phyloP scores from a whole-genome alignment of 2,113 vertebrate species.

The Cynocephalus volans region DNA sequence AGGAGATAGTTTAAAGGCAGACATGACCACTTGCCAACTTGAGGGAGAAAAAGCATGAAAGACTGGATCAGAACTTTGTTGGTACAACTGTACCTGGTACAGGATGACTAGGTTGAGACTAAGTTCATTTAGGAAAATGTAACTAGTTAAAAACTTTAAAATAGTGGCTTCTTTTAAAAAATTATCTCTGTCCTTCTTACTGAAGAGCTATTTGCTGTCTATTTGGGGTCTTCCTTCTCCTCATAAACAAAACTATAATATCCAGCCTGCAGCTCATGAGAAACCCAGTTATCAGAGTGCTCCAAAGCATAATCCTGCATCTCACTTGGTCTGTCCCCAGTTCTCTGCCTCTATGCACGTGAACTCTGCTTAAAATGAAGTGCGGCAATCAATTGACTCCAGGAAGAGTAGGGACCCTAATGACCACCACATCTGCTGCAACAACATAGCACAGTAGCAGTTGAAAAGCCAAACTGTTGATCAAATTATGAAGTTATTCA shows the following conservation, averaged over 20 bases:
- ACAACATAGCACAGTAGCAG: accelerated
- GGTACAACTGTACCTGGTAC: neutral
- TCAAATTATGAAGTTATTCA: neutral
- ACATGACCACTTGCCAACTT: neutral
- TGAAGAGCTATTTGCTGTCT: neutral
- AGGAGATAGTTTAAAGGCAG: neutral
- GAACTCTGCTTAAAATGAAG: neutral
- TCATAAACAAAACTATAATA: neutral
- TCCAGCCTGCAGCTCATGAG: neutral
- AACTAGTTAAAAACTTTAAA: neutral
- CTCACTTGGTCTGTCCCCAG: neutral
- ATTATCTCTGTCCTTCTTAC: neutral
- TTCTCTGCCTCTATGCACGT: neutral
- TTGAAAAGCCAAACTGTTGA: neutral
- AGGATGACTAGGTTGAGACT: neutral
- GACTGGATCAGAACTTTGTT: neutral
- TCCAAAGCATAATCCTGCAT: neutral
- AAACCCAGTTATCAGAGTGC: neutral
- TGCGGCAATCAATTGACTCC: neutral
- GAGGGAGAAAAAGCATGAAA: neutral
- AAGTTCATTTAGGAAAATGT: neutral
- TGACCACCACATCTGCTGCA: neutral
- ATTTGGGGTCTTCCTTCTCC: neutral
- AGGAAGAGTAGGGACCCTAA: neutral
- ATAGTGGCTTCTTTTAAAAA: neutral